A percentile compares a stretch with the other conserved stretches of the same genome.
phyloP scores from a whole-genome alignment of 2,888 invertebrate genomes.

The Drosophila lutescens region DNA sequence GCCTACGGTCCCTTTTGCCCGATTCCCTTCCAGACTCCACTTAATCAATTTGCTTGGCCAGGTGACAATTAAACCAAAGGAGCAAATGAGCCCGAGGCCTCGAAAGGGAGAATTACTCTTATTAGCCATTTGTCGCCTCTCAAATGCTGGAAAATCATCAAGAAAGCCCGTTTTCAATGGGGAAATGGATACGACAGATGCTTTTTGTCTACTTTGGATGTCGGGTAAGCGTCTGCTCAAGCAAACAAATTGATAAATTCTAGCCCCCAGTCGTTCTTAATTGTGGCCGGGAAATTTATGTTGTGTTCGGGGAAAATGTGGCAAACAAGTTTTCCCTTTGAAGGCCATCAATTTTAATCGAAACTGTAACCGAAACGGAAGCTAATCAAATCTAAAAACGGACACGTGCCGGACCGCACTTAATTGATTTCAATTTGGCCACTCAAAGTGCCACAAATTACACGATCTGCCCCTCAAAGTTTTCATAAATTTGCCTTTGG shows the following conservation, averaged over 20 bases:
- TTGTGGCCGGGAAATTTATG: slow-evolving; percentile 36
- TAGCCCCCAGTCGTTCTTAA: slow-evolving; percentile 22
- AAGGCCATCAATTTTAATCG: slow-evolving; percentile 47
- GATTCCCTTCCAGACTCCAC: slow-evolving; percentile 12
- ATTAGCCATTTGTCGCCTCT: slow-evolving; percentile 32
- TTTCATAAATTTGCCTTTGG: slow-evolving; percentile 69
- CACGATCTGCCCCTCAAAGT: slow-evolving; percentile 35
- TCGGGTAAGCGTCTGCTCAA: slow-evolving; percentile 24
- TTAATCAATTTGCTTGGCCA: slow-evolving; percentile 31
- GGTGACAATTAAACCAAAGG: slow-evolving; percentile 26
- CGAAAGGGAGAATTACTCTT: slow-evolving; percentile 18
- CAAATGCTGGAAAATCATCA: slow-evolving; percentile 27
- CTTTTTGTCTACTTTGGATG: neutral
- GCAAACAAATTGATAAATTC: slow-evolving; percentile 25
- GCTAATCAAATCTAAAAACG: slow-evolving; percentile 47
- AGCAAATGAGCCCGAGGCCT: slow-evolving; percentile 1
- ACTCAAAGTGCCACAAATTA: slow-evolving; percentile 70
- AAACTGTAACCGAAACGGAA: slow-evolving; percentile 37
- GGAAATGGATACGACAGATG: slow-evolving; percentile 37
- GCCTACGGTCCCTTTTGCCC: slow-evolving; percentile 2
- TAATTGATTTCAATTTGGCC: slow-evolving; percentile 73
- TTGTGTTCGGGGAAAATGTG: slow-evolving; percentile 9
- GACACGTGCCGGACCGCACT: slow-evolving; percentile 56
- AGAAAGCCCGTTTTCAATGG: slow-evolving; percentile 6
- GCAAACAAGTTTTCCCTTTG: slow-evolving; percentile 20